Evolutionary conservation across 2,888 invertebrate genomes (phyloP).

Genomic region (Leuctra nigra): DNA sequence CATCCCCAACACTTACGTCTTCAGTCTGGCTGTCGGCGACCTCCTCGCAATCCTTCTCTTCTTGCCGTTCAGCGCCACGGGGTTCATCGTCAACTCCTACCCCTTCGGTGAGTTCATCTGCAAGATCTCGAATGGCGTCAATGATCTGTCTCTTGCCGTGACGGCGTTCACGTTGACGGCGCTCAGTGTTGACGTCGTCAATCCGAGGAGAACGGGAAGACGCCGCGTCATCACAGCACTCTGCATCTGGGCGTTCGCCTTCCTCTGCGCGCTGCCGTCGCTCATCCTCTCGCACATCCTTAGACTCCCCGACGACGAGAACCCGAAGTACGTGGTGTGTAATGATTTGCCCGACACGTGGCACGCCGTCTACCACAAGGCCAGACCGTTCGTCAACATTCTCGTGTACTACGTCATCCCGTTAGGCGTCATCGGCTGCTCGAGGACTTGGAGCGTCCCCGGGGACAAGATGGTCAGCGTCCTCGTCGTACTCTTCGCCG

Average conservation of each 20-base stretch:
- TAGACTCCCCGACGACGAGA: constrained; percentile 45
- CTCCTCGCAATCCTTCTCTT: constrained; percentile 69
- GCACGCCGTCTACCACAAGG: constrained; percentile 56
- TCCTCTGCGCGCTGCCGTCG: constrained; percentile 70
- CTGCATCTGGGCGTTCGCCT: constrained; percentile 77
- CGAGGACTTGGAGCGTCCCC: constrained; percentile 77
- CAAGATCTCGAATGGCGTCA: constrained; percentile 65
- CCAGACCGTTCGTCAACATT: constrained; percentile 54
- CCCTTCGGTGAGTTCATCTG: constrained; percentile 81
- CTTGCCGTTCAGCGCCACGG: constrained; percentile 76
- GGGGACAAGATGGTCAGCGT: constrained; percentile 81
- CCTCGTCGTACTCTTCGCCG: constrained; percentile 81
- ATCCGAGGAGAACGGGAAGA: constrained; percentile 71
- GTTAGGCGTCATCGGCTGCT: constrained; percentile 72
- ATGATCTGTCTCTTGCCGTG: constrained; percentile 85
- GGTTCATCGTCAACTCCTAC: constrained; percentile 71
- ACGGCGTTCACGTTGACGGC: constrained; percentile 90
- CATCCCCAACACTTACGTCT: constrained; percentile 73
- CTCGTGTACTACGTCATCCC: constrained; percentile 82
- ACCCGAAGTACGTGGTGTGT: constrained; percentile 52
- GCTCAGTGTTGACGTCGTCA: constrained; percentile 82
- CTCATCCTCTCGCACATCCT: constrained; percentile 60
- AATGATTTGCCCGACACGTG: constrained; percentile 68
- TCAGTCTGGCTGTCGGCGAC: constrained; percentile 48
- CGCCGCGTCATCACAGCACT: constrained; percentile 60